Evolutionary conservation across 2,797 vertebrate genomes (phyloP).

Genomic region (Rhinoraja longicauda): DNA sequence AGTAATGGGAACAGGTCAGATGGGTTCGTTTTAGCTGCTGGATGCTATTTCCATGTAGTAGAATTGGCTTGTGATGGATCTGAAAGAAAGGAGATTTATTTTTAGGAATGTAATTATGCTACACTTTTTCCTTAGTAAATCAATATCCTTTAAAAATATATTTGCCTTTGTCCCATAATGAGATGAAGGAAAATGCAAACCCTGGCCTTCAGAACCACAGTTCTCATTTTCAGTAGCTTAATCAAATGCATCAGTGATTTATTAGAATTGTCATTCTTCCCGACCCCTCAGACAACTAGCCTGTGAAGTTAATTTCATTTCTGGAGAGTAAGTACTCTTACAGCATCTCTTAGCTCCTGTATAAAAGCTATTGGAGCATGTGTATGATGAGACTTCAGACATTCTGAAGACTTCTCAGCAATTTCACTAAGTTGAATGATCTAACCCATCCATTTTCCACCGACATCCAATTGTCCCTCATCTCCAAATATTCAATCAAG

Average conservation of each 20-base stretch:
- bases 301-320: constrained; percentile 32
- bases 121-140: neutral
- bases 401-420: constrained; percentile 9
- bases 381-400: constrained; percentile 19
- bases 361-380: constrained; percentile 18
- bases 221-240: neutral
- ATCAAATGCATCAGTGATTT: constrained; percentile 23
- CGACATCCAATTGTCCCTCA: constrained; percentile 32
- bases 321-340: constrained; percentile 7
- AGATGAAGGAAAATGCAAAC: neutral
- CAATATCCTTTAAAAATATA: neutral
- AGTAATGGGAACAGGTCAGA: neutral
- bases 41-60: neutral
- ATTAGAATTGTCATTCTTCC: constrained; percentile 8
- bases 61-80: neutral
- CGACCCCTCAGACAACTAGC: neutral
- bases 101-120: neutral
- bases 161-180: neutral
- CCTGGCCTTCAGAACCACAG: neutral
- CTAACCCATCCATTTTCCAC: constrained; percentile 29
- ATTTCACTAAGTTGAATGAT: constrained; percentile 10
- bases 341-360: neutral
- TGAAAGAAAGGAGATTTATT: neutral
- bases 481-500: constrained; percentile 35
- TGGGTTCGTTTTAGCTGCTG: neutral